A percentile compares a stretch with the other conserved stretches of the same genome.
Evolutionary conservation across 2,113 vertebrate genomes (phyloP).

Genomic region (Entelurus aequoreus): DNA sequence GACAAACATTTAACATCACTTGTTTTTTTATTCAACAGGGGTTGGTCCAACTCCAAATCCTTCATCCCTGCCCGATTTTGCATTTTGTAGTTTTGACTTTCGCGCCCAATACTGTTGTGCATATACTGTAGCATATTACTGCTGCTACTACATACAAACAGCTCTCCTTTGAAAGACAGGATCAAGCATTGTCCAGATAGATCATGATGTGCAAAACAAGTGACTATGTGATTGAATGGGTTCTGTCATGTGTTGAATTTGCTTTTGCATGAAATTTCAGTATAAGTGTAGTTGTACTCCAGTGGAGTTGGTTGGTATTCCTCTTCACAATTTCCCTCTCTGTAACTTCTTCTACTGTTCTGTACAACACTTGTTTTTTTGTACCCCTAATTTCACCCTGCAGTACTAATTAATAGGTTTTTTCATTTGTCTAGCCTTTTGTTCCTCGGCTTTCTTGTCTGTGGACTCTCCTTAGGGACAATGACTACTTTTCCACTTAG

Average conservation of each 20-base stretch:
- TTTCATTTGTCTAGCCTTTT: constrained; percentile 29
- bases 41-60: no score
- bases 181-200: constrained; percentile 18
- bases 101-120: constrained; percentile 1
- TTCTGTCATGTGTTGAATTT: not conserved
- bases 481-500: constrained; percentile 43
- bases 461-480: constrained; percentile 38
- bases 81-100: constrained; percentile 27
- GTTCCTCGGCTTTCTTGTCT: constrained; percentile 22
- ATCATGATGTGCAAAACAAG: constrained; percentile 7
- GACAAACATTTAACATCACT: not conserved
- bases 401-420: constrained; percentile 51
- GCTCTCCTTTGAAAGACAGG: constrained; percentile 15
- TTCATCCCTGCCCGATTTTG: no score
- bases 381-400: not conserved
- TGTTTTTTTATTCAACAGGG: no score
- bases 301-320: no score
- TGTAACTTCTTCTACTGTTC: constrained; percentile 5
- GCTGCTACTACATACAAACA: no score
- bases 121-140: not conserved
- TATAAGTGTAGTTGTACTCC: no score
- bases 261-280: constrained; percentile 42
- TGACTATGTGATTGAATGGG: not conserved
- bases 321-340: not conserved
- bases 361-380: constrained; percentile 2